phyloP scores from a whole-genome alignment of 2,113 vertebrate species.

The Clinocottus analis region DNA sequence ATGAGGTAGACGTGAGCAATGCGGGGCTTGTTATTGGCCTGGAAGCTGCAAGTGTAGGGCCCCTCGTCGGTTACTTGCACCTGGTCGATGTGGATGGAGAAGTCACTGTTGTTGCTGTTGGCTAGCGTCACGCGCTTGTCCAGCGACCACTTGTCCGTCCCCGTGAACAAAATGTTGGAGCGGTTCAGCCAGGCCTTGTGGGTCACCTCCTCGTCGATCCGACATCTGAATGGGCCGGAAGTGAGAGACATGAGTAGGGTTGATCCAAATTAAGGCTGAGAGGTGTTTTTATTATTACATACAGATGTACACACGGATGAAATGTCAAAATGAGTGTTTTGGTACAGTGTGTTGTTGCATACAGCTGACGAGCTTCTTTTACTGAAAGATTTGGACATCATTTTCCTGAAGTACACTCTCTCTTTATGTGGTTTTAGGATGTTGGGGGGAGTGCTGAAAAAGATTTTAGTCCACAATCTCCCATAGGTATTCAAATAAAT shows the following conservation, averaged over 20 bases:
- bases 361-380: not conserved
- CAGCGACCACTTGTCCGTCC: slow-evolving; percentile 92
- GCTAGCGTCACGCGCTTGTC: slow-evolving; percentile 88
- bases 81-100: slow-evolving; percentile 89
- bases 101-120: slow-evolving; percentile 89
- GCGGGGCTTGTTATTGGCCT: slow-evolving; percentile 90
- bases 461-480: not conserved
- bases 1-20: slow-evolving; percentile 92
- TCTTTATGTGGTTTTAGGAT: slow-evolving; percentile 8
- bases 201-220: slow-evolving; percentile 90
- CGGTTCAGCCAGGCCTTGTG: slow-evolving; percentile 94
- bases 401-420: slow-evolving; percentile 5
- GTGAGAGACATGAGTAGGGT: not conserved
- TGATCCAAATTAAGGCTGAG: not conserved
- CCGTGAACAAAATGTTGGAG: slow-evolving; percentile 92
- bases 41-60: slow-evolving; percentile 92
- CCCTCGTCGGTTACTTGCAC: slow-evolving; percentile 91
- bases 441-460: not conserved
- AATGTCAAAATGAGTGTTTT: not conserved
- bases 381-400: not conserved
- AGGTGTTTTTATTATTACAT: not conserved
- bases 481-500: slow-evolving; percentile 5
- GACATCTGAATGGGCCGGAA: slow-evolving; percentile 82
- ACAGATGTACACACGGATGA: not conserved
- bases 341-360: not conserved